A percentile compares a stretch with the other conserved stretches of the same genome.
Evolutionary conservation across 2,113 vertebrate species (phyloP).

Genomic region (Collichthys lucidus): DNA sequence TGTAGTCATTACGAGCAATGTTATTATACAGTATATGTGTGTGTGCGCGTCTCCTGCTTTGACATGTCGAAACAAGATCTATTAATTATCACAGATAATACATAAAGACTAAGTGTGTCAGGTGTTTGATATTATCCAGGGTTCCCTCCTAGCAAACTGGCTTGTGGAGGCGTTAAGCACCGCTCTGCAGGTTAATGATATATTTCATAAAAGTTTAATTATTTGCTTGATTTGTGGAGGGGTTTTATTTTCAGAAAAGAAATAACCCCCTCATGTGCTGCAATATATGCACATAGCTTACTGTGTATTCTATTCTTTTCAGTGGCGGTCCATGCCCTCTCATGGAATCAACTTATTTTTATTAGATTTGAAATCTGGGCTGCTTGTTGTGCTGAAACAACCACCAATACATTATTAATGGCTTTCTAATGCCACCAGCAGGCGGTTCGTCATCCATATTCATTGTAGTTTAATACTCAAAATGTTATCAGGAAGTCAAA

Average conservation of each 20-base stretch:
- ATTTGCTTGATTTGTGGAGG: neutral
- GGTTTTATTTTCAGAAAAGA: neutral
- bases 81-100: neutral
- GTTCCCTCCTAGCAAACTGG: neutral
- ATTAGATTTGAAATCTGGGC: neutral
- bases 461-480: slow-evolving; percentile 23
- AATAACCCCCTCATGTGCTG: no score
- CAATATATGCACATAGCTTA: no score
- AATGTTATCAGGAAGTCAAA: slow-evolving; percentile 18
- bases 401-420: slow-evolving; percentile 42
- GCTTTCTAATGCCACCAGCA: slow-evolving; percentile 38
- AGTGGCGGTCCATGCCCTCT: neutral
- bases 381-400: neutral
- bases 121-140: neutral
- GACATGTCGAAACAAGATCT: neutral
- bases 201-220: slow-evolving; percentile 5
- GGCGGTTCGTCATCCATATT: slow-evolving; percentile 49
- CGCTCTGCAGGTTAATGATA: slow-evolving; percentile 1
- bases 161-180: neutral
- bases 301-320: neutral
- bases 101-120: no score
- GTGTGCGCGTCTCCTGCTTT: no score
- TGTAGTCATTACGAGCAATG: no score
- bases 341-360: neutral
- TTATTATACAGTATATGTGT: no score